Base-by-base conservation (phyloP, 2,113 vertebrate genomes). In the Odocoileus hemionus region DNA sequence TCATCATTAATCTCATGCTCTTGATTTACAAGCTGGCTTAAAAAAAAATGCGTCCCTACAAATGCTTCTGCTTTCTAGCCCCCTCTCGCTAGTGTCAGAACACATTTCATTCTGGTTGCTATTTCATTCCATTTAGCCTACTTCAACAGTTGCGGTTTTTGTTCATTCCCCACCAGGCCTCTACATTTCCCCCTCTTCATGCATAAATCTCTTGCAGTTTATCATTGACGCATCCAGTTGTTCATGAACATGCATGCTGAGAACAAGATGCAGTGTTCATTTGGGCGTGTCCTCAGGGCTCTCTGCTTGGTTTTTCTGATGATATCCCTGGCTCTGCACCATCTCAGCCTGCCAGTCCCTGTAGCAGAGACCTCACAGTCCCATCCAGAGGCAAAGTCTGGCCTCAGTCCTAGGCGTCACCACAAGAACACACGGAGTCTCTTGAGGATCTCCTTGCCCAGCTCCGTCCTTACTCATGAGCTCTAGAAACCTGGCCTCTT, bases 21-120 rank as follows among this genome's bases (percentile, higher is more conserved):
- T 95, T 96, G 95, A 96, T 97, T 98, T 97, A 84, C 57, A 93
- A 94, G 39, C 78, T 76, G 67, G 2, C 76, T 95, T 95, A 23
- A 30, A 30, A 92, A 91, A 60, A 97, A 94, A 28, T 13, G 36
- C 76, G 25, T 61, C 33, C 64, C 33, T 86, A 43, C 21, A 70
- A 93, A 83, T 67, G 67, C 80, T 55, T 58, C 45, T 58, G 60
- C 45, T 83, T 86, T 78, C 74, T 30, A 54, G 36, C 50, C 8
- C 36, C 43, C 10, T 33, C 39, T 95, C 43, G 16, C 70, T 61
- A 33, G 5, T 89, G 79, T 88, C 85, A 94, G 82, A 86, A 28
- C 10, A 67, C n/a, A 83, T n/a, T 89, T 88, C 67, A 47, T 78
- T 92, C 25, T 26, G 80, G 3, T 57, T 55, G 45, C 60, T 96